Evolutionary conservation across 2,797 vertebrate genomes (phyloP), one percentile per base, ranked within the genome.

Genomic region (Acrossocheilus fasciatus): DNA sequence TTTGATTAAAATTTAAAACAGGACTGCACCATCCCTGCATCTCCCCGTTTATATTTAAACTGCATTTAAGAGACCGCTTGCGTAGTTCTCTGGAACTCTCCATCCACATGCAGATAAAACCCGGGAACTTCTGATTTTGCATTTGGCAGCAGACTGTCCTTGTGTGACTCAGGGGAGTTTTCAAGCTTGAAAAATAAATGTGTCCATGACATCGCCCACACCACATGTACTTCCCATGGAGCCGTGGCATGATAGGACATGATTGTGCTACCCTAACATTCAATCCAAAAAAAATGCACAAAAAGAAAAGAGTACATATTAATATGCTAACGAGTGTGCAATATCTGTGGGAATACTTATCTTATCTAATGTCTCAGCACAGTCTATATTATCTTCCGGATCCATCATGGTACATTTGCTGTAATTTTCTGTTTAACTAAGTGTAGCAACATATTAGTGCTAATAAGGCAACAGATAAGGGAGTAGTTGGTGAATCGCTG

Each of bases 1-100:
- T 94, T 93, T 92, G 93, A 94, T 95, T 94, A 93, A 95, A 94
- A 92, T 94, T 94, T 94, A 91, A 94, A 95, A 92, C 89, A 89
- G 89, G 92, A 88, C 88, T 89, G 84, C 74, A 80, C 84, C 9
- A 59, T 84, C 87, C 87, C 86, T 62, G 88, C 89, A 91, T 93
- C 89, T 91, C 87, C 82, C 89, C 82, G 86, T 92, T 91, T 93
- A 91, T 93, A 91, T 92, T 93, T 92, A 94, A 93, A 91, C 88
- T 88, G 84, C 86, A 88, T 91, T 88, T 84, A 78, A 70, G 81
- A 75, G 59, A 43, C 43, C 20, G 14, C 47, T 66, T 81, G 50
- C 82, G 72, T 66, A 69, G 36, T 57, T 77, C 26, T 75, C 70
- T 34, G 30, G 66, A 50, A 85, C 50, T 84, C 72, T 74, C 45